Conservation (phyloP, 1,140 invertebrate genomes). For the Trichomalopsis sarcophagae region DNA sequence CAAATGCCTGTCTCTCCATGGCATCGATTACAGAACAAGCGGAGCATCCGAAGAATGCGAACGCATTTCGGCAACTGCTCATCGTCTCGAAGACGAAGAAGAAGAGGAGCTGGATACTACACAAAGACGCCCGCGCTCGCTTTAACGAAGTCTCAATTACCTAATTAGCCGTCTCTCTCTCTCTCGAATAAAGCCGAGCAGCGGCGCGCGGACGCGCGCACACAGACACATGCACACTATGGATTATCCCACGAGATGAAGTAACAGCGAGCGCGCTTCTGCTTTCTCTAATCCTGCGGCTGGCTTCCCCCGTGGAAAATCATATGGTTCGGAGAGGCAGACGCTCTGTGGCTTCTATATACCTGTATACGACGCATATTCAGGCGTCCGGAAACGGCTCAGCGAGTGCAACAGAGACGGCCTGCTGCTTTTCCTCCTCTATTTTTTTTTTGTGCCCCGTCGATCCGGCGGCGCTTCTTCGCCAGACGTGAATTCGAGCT, state of each 20-base stretch:
- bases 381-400: neutral
- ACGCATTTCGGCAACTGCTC: conserved; percentile 27
- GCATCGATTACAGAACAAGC: neutral
- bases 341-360: neutral
- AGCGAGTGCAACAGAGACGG: neutral
- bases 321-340: neutral
- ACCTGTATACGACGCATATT: neutral
- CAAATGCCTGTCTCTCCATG: neutral
- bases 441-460: neutral
- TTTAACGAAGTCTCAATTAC: conserved; percentile 69
- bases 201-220: neutral
- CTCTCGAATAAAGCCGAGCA: conserved; percentile 51
- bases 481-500: no score
- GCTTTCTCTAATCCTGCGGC: conserved; percentile 42
- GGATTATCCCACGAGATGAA: conserved; percentile 69
- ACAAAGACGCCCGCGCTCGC: conserved; percentile 45
- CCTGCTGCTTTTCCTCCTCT: neutral
- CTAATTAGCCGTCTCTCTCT: conserved; percentile 65
- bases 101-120: neutral
- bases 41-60: neutral
- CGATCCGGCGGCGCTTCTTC: no score
- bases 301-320: conserved; percentile 14
- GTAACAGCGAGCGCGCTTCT: conserved; percentile 61
- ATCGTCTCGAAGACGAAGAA: neutral
- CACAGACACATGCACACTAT: neutral